phyloP scores from a whole-genome alignment of 2,113 vertebrate species.

The Physeter macrocephalus region DNA sequence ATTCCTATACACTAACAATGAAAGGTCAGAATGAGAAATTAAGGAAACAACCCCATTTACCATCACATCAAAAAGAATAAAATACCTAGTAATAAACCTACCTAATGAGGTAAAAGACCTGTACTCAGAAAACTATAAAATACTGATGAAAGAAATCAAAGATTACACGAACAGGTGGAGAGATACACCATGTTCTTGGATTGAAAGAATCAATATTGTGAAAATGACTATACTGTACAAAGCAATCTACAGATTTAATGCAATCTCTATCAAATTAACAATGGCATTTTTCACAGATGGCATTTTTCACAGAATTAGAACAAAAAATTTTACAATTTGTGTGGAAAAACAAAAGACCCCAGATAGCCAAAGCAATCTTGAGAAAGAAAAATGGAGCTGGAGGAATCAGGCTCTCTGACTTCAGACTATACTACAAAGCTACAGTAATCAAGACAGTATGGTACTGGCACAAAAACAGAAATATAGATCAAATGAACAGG shows the following conservation, averaged over 20 bases:
- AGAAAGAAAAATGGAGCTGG: not conserved
- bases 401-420: not conserved
- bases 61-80: not conserved
- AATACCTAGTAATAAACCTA: not conserved
- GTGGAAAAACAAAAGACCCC: not conserved
- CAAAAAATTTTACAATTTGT: not conserved
- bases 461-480: not conserved
- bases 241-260: not conserved
- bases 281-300: too few species aligned
- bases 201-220: not conserved
- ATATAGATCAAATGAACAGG: not conserved
- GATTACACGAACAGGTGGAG: not conserved
- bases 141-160: not conserved
- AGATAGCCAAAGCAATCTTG: not conserved
- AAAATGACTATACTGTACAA: not conserved
- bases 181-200: not conserved
- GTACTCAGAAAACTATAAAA: too few species aligned
- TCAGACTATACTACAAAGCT: not conserved
- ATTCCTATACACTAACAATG: not conserved
- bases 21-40: not conserved
- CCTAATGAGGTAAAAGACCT: not conserved
- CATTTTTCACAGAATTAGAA: too few species aligned
- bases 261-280: too few species aligned
- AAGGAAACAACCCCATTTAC: not conserved
- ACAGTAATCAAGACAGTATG: not conserved